Evolutionary conservation across 2,888 invertebrate genomes (phyloP).

Genomic region (Cheilosia impressa): DNA sequence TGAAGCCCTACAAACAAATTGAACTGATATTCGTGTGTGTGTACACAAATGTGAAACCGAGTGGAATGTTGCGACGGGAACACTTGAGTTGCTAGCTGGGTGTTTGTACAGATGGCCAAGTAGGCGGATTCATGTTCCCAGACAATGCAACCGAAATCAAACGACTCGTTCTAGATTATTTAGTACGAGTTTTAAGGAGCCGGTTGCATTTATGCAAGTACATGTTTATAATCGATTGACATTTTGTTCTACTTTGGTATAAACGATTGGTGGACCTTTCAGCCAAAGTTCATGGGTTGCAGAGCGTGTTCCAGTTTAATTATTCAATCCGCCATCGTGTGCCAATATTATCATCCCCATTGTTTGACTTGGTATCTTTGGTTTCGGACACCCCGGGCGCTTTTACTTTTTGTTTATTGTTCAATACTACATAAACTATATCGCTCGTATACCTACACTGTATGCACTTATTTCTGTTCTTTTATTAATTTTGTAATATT

Average conservation of each 20-base stretch:
- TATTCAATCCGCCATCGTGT: neutral
- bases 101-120: constrained; percentile 64
- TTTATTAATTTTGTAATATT: neutral
- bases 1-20: constrained; percentile 34
- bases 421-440: too few species aligned
- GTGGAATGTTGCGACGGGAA: constrained; percentile 31
- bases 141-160: neutral
- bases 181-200: constrained; percentile 34
- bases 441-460: too few species aligned
- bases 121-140: constrained; percentile 1
- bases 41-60: constrained; percentile 32
- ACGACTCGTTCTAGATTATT: constrained; percentile 7
- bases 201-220: constrained; percentile 46
- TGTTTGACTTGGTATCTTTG: neutral
- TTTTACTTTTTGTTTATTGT: neutral
- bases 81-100: constrained; percentile 36
- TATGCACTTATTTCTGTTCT: neutral
- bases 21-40: constrained; percentile 21
- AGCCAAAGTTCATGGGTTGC: too few species aligned
- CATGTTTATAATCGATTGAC: constrained; percentile 4
- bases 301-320: neutral
- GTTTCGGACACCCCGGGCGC: neutral
- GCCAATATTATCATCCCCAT: neutral
- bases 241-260: constrained; percentile 12
- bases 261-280: neutral